Percentiles rank a stretch among this genome's conserved stretches.
Evolutionary conservation across 1,140 invertebrate genomes (phyloP).

Genomic region (Parapsyche elsis): DNA sequence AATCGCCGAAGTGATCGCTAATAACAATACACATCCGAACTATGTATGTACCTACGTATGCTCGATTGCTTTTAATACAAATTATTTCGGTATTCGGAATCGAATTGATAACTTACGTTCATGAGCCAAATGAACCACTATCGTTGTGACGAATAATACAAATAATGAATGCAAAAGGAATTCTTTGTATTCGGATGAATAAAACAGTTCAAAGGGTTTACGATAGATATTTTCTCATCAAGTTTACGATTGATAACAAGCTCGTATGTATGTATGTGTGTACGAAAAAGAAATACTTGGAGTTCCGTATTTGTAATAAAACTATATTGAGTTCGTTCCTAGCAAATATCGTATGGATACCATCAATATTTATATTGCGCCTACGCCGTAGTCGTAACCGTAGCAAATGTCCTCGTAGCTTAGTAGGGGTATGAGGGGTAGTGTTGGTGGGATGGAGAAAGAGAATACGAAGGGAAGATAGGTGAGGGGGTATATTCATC

Average conservation of each 20-base stretch:
- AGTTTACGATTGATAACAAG: conserved; percentile 14
- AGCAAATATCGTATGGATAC: conserved; percentile 40
- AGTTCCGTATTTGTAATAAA: conserved; percentile 28
- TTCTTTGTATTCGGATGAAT: no score
- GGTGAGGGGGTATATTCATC: neutral
- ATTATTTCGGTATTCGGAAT: neutral
- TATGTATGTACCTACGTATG: no score
- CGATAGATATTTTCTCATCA: conserved; percentile 1
- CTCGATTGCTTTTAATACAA: no score
- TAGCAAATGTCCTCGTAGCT: conserved; percentile 33
- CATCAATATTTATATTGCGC: conserved; percentile 50
- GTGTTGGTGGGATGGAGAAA: neutral
- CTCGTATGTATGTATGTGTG: neutral
- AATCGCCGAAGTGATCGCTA: no score
- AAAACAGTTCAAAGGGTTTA: neutral
- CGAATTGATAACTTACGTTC: neutral
- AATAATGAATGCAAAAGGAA: no score
- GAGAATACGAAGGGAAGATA: neutral
- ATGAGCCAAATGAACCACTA: neutral
- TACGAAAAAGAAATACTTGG: conserved; percentile 7
- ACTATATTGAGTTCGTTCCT: conserved; percentile 40
- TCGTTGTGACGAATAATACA: no score
- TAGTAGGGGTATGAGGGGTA: neutral
- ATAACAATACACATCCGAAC: no score
- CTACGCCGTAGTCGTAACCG: conserved; percentile 43